A percentile compares a stretch with the other conserved stretches of the same genome.
Conservation (phyloP, 2,113 vertebrate genomes). For the Lipotes vexillifer region DNA sequence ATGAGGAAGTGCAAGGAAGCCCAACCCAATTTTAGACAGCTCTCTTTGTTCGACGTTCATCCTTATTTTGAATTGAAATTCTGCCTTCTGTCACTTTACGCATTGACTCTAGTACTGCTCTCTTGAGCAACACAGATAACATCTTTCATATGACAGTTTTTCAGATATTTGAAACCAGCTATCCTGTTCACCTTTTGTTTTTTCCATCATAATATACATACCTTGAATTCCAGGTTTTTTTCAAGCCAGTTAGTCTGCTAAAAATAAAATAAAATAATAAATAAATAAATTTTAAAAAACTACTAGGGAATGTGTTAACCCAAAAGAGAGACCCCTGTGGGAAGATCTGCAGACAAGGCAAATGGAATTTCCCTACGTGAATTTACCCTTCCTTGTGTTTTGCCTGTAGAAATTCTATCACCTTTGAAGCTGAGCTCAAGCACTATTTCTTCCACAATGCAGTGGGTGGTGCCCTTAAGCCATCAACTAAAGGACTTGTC, state of each 20-base stretch:
- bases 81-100: conserved; percentile 9
- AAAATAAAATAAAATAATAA: neutral
- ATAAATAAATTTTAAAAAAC: neutral
- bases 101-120: neutral
- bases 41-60: neutral
- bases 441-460: neutral
- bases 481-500: neutral
- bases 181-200: neutral
- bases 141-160: conserved; percentile 28
- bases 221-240: conserved; percentile 24
- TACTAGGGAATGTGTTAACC: neutral
- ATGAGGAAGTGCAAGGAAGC: neutral
- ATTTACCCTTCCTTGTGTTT: neutral
- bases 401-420: neutral
- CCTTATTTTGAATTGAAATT: conserved; percentile 17
- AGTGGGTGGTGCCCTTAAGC: neutral
- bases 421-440: neutral
- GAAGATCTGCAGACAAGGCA: neutral
- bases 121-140: conserved; percentile 9
- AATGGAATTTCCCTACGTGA: neutral
- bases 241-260: neutral
- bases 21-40: neutral
- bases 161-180: conserved; percentile 20
- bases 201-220: conserved; percentile 3
- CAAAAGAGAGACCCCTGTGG: neutral